Evolutionary conservation across 2,888 invertebrate genomes (phyloP), one percentile per base, ranked within the genome.

Genomic region (Mesorhabditis spiculigera): DNA sequence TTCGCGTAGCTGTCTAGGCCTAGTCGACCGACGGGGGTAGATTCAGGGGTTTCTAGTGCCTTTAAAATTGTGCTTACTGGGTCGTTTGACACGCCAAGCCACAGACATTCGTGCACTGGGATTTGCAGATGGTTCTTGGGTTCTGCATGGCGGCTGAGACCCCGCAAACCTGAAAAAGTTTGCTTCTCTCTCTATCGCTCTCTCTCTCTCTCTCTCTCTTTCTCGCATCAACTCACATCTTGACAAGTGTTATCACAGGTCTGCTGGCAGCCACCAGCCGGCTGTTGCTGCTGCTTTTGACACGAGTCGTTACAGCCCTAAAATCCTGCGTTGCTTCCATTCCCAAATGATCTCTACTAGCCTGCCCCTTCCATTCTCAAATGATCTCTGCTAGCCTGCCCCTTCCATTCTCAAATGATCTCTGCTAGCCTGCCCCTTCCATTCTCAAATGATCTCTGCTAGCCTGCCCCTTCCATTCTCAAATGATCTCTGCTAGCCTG

Each of bases 101-200:
- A 50, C 58, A 50, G n/a, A 50, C 58, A 50, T 50, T 50, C n/a
- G 58, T 50, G 58, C 58, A 50, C 58, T 50, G 58, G 10, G 58
- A 50, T 50, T 50, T 50, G 58, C 50, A 50, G 1, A 50, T 50
- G 58, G 10, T n/a, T 50, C n/a, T 10, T n/a, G 58, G 58, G 58
- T 50, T 50, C 58, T 50, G 58, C 58, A 50, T 50, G 8, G 58
- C 58, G 10, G 58, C 58, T n/a, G 58, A 50, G 58, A 50, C 58
- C 1, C 58, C 58, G 3, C 58, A 50, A 50, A 50, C 58, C 58
- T 50, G n/a, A n/a, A 50, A n/a, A 50, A 13, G 8, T 10, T 10
- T 13, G 58, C 8, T 50, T 50, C n/a, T 13, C n/a, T 50, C n/a
- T 13, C 8, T 50, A 1, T 50, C n/a, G 1, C 8, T 10, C 8